Conservation (phyloP, 2,113 vertebrate species). For the Coregonus clupeaformis region DNA sequence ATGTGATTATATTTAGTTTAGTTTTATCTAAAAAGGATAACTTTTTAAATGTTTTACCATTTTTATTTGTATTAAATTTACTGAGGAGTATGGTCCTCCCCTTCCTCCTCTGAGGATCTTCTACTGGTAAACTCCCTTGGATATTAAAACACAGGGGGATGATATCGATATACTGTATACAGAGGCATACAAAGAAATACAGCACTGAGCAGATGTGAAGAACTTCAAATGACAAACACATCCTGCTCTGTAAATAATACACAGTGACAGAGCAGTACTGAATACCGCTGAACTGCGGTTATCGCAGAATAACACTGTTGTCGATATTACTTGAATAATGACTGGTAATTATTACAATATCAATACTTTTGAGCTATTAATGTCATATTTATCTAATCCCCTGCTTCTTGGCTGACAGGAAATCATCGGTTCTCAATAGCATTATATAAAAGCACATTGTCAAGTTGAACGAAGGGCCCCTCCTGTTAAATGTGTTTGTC, state of each 20-base stretch:
- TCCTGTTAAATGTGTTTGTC: background rate
- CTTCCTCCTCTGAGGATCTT: too few species aligned
- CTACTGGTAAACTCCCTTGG: too few species aligned
- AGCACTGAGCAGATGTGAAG: background rate
- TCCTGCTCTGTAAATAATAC: slow-evolving; percentile 8
- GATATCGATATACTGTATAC: too few species aligned
- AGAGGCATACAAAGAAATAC: background rate
- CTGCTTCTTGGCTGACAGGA: background rate
- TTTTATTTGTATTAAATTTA: too few species aligned
- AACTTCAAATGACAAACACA: background rate
- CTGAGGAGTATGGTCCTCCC: too few species aligned
- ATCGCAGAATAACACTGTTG: background rate
- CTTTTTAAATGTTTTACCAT: too few species aligned
- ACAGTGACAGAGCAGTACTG: background rate
- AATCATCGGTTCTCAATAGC: background rate
- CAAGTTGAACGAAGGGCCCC: background rate
- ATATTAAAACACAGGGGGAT: too few species aligned
- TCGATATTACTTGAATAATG: background rate
- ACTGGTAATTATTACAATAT: background rate
- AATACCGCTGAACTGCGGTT: background rate
- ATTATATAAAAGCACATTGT: background rate
- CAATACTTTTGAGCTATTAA: background rate
- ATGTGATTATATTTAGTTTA: too few species aligned
- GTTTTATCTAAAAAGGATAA: too few species aligned
- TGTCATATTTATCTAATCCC: background rate